A percentile compares a stretch with the other conserved stretches of the same genome.
These are phyloP conservation scores for Ichneumoninae sp. DNA, from an alignment of 2,888 invertebrate species.

Conservation along the genomic window DNA sequence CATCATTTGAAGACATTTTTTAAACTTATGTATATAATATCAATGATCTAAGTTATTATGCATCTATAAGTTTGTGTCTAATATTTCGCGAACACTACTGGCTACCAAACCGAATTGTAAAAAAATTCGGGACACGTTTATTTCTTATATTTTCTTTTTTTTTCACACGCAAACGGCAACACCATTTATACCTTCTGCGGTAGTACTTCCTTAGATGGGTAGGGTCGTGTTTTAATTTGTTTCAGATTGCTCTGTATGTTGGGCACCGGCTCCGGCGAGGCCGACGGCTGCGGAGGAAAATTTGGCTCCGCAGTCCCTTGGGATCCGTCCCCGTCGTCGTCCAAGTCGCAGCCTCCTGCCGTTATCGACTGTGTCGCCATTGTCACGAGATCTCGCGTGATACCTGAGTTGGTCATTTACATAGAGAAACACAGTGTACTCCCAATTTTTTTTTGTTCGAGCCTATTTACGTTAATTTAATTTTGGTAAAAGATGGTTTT, in stretches of 20 bases:
- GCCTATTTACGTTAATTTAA: slow-evolving; percentile 49
- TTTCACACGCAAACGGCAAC: slow-evolving; percentile 59
- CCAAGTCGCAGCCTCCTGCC: slow-evolving; percentile 81
- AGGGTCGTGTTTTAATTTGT: slow-evolving; percentile 86
- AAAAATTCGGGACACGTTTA: slow-evolving; percentile 27
- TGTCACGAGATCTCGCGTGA: slow-evolving; percentile 84
- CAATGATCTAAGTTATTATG: slow-evolving; percentile 1
- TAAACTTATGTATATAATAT: background rate
- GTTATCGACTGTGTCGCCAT: slow-evolving; percentile 82
- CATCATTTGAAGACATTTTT: background rate
- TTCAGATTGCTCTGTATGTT: slow-evolving; percentile 86
- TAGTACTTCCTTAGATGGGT: slow-evolving; percentile 86
- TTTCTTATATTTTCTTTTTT: slow-evolving; percentile 40
- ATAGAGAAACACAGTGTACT: slow-evolving; percentile 77
- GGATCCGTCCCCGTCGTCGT: slow-evolving; percentile 82
- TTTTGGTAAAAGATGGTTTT: slow-evolving; percentile 24
- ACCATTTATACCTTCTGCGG: slow-evolving; percentile 81
- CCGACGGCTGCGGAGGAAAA: slow-evolving; percentile 83
- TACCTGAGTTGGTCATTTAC: slow-evolving; percentile 81
- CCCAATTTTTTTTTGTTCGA: slow-evolving; percentile 52
- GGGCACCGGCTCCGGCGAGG: slow-evolving; percentile 84
- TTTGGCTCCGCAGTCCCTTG: slow-evolving; percentile 81
- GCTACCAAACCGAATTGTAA: slow-evolving; percentile 43
- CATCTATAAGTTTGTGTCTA: slow-evolving; percentile 33
- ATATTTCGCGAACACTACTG: slow-evolving; percentile 47